A percentile compares a stretch with the other conserved stretches of the same genome.
These are phyloP conservation scores for Apocrypta bakeri DNA, from an alignment of 1,140 invertebrate species.

Conservation along the genomic window DNA sequence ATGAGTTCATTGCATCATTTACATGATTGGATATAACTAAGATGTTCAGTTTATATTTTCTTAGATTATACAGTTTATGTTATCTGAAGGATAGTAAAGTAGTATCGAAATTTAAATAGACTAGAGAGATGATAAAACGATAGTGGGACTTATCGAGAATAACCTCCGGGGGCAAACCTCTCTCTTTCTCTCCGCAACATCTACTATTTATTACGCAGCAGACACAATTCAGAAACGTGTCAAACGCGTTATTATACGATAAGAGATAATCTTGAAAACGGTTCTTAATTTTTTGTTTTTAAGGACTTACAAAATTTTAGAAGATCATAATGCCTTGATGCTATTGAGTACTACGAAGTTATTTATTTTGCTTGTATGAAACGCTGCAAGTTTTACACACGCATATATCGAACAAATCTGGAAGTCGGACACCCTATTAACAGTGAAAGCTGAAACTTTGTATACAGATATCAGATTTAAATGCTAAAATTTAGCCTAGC, in stretches of 20 bases:
- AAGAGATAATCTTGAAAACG: neutral
- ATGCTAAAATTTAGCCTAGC: too few species aligned
- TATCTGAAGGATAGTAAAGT: neutral
- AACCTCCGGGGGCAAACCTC: slow-evolving; percentile 7
- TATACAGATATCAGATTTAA: neutral
- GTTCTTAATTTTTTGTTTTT: too few species aligned
- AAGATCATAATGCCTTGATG: neutral
- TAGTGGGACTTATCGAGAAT: neutral
- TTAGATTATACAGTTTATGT: neutral
- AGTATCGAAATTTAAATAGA: neutral
- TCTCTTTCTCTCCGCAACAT: neutral
- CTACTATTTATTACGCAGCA: slow-evolving; percentile 16
- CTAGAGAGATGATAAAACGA: neutral
- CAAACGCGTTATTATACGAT: slow-evolving; percentile 13
- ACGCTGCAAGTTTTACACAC: too few species aligned
- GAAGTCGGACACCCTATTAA: neutral
- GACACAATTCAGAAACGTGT: slow-evolving; percentile 18
- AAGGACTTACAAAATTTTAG: neutral
- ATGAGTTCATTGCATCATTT: slow-evolving; percentile 3
- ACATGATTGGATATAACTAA: neutral
- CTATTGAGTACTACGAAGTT: too few species aligned
- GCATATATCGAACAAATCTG: too few species aligned
- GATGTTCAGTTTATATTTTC: neutral
- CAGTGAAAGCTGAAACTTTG: neutral
- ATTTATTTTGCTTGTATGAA: too few species aligned